Evolutionary conservation across 2,888 invertebrate species (phyloP).

Genomic region (Drepana falcataria): DNA sequence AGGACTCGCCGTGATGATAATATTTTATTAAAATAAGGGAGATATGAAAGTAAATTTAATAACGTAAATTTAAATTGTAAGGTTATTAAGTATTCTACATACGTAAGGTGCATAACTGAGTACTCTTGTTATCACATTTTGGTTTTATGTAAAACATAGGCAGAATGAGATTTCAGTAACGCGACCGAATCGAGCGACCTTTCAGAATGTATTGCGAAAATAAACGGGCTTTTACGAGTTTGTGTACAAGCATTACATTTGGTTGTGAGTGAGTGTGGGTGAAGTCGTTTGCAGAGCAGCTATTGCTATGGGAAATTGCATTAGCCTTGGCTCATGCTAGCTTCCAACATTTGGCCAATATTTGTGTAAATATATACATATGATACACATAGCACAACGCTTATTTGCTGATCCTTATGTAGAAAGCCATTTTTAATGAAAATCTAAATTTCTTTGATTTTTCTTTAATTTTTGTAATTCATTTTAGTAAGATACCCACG

Average conservation of each 20-base stretch:
- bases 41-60: no score
- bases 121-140: conserved; percentile 5
- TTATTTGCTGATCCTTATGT: no score
- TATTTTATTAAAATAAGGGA: no score
- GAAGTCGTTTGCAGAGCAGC: neutral
- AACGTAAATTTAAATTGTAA: no score
- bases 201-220: conserved; percentile 14
- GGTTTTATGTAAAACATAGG: conserved; percentile 13
- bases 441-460: no score
- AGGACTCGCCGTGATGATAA: no score
- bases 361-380: no score
- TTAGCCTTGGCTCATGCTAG: neutral
- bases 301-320: neutral
- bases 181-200: conserved; percentile 8
- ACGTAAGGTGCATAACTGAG: neutral
- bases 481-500: no score
- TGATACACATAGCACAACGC: no score
- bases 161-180: conserved; percentile 14
- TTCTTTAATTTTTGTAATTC: no score
- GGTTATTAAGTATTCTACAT: no score
- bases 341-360: neutral
- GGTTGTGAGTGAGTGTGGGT: neutral
- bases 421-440: no score
- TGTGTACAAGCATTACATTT: conserved; percentile 6
- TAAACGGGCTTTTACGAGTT: conserved; percentile 18